Evolutionary conservation across 2,888 invertebrate species (phyloP), one percentile per base, ranked within the genome.

Genomic region (Torymus tubicola): DNA sequence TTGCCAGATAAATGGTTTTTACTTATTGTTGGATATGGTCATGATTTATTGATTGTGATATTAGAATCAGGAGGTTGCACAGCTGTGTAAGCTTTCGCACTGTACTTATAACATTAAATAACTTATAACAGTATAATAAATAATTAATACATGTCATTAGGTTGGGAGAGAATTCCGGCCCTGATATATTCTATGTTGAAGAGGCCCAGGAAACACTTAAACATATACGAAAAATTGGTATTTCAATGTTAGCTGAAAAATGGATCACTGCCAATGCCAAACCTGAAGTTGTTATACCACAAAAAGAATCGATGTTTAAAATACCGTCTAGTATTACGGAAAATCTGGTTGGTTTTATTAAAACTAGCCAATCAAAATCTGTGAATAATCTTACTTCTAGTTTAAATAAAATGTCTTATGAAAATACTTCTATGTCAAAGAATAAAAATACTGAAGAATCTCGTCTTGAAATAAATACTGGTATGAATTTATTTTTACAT

Each of bases 181-280:
- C 96, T 0, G 95, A 96, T 81, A 94, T 95, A 0, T 96, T 97
- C 90, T 96, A 97, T 86, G 96, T 98, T 0, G 97, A 97, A 91
- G 97, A 98, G 90, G 97, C 96, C 71, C 96, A 96, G 89, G 96
- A 96, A 82, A 97, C 97, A 1, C 90, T 98, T 2, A 94, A 95
- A 70, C 93, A 96, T 84, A 92, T 96, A 0, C 94, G 95, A 85
- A 95, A 95, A 84, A 94, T 96, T 14, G 96, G 96, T 3, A 92
- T 96, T 21, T 93, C 95, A 81, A 94, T 94, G 84, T 91, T 96
- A 71, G 93, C 96, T 12, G 93, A 93, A 60, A 93, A 94, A 12
- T 95, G 95, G 94, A 92, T 95, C 81, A 89, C 92, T 0, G 93
- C 94, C 0, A 95, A 95, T 88, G 93, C 94, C 0, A 93, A 94